Percentiles rank a stretch among this genome's conserved stretches.
Evolutionary conservation across 2,113 vertebrate species (phyloP).

Genomic region (Alouatta palliata): DNA sequence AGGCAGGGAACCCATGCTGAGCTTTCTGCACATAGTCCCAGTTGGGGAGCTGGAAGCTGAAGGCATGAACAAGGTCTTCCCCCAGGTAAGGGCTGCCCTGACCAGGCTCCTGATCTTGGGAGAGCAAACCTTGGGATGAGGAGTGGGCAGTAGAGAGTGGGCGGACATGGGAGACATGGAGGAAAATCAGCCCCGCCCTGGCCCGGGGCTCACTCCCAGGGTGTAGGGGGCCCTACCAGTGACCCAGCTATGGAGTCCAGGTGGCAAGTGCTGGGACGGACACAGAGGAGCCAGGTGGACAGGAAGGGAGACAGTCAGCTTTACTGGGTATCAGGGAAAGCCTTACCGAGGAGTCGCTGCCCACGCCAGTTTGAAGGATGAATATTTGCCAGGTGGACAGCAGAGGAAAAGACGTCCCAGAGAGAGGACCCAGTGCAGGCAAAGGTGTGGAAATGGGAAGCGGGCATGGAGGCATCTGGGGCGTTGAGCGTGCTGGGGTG

Average conservation of each 20-base stretch:
- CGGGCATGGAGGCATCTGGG: fast-evolving
- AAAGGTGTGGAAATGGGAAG: not conserved
- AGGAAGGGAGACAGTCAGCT: fast-evolving
- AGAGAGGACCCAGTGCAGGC: not conserved
- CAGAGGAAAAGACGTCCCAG: not conserved
- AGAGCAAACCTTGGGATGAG: too few relatives aligned
- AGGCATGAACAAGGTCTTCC: conserved; percentile 67
- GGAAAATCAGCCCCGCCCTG: not conserved
- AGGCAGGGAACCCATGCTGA: not conserved
- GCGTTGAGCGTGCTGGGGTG: fast-evolving
- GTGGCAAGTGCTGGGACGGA: not conserved
- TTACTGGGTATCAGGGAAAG: not conserved
- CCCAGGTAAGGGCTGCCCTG: not conserved
- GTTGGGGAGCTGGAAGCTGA: not conserved
- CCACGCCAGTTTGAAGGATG: not conserved
- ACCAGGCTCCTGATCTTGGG: not conserved
- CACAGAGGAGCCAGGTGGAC: too few relatives aligned
- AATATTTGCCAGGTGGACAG: not conserved
- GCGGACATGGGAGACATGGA: not conserved
- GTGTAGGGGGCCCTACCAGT: not conserved
- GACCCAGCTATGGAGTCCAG: not conserved
- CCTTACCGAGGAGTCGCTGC: not conserved
- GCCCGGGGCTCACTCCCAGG: not conserved
- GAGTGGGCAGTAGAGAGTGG: not conserved
- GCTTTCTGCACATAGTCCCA: not conserved